Percentiles rank a stretch among this genome's conserved stretches.
Conservation (phyloP, 1,140 invertebrate genomes). For the Zaprionus nigranus region DNA sequence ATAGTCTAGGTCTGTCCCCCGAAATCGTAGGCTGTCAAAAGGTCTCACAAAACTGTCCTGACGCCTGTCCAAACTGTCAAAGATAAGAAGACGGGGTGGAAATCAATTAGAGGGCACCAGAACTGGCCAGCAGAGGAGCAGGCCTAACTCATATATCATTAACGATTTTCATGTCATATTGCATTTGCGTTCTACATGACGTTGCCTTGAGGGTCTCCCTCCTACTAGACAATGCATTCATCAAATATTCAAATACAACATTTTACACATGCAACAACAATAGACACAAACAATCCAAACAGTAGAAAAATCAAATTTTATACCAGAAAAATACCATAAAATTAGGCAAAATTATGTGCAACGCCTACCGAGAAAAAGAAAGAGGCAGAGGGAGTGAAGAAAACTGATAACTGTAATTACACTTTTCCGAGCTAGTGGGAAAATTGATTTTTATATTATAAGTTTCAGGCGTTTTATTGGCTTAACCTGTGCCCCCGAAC, state of each 20-base stretch:
- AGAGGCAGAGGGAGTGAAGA: background rate
- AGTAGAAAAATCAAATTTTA: constrained; percentile 26
- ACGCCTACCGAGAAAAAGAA: constrained; percentile 28
- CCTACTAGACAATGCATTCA: constrained; percentile 56
- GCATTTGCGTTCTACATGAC: constrained; percentile 58
- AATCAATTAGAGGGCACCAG: constrained; percentile 70
- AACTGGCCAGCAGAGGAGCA: constrained; percentile 26
- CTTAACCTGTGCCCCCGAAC: constrained; percentile 18
- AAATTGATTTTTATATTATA: constrained; percentile 77
- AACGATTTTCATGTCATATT: constrained; percentile 78
- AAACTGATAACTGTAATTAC: constrained; percentile 62
- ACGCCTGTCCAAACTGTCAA: constrained; percentile 31
- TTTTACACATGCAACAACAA: constrained; percentile 70
- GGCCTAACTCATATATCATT: constrained; percentile 73
- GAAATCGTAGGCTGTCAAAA: constrained; percentile 24
- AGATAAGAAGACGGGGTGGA: constrained; percentile 15
- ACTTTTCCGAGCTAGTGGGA: constrained; percentile 13
- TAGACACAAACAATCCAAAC: background rate
- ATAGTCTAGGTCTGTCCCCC: background rate
- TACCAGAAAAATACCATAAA: constrained; percentile 24
- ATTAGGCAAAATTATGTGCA: constrained; percentile 56
- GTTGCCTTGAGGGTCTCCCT: constrained; percentile 39
- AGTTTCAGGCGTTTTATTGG: constrained; percentile 43
- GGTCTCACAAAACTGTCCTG: constrained; percentile 44
- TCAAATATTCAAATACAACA: constrained; percentile 73